A percentile compares a stretch with the other conserved stretches of the same genome.
Conservation (phyloP, 2,888 invertebrate species). For the Pseudococcus viburni region DNA sequence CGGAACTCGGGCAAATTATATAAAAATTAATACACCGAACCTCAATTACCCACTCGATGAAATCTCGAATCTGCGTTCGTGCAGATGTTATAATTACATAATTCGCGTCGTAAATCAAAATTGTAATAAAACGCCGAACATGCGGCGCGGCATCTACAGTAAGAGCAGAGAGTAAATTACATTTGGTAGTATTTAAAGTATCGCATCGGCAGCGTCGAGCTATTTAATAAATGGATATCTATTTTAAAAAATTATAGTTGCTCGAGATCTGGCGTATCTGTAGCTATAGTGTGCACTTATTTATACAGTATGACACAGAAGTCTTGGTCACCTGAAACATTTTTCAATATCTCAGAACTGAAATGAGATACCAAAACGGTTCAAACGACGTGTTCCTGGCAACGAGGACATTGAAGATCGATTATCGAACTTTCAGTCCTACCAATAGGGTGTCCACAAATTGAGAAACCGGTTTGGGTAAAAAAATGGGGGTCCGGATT, state of each 20-base stretch:
- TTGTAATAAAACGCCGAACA: constrained; percentile 8
- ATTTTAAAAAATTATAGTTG: background rate
- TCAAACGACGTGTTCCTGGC: too few species aligned
- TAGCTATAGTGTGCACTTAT: too few species aligned
- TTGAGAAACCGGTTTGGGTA: too few species aligned
- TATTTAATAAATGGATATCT: constrained; percentile 1
- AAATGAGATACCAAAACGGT: too few species aligned
- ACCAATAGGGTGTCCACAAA: too few species aligned
- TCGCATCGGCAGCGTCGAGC: background rate
- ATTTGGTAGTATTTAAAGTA: background rate
- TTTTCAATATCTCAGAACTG: too few species aligned
- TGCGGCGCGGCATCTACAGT: background rate
- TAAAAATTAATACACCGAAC: background rate
- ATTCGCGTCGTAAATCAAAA: constrained; percentile 36
- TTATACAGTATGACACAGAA: too few species aligned
- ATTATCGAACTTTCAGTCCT: too few species aligned
- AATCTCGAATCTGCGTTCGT: background rate
- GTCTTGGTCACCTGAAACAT: too few species aligned
- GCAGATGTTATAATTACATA: constrained; percentile 1
- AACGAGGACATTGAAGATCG: too few species aligned
- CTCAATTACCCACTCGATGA: background rate
- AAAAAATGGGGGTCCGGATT: too few species aligned
- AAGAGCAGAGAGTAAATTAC: background rate
- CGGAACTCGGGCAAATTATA: background rate
- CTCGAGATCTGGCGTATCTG: too few species aligned